phyloP scores from a whole-genome alignment of 2,113 vertebrate species.

The Carlito syrichta region DNA sequence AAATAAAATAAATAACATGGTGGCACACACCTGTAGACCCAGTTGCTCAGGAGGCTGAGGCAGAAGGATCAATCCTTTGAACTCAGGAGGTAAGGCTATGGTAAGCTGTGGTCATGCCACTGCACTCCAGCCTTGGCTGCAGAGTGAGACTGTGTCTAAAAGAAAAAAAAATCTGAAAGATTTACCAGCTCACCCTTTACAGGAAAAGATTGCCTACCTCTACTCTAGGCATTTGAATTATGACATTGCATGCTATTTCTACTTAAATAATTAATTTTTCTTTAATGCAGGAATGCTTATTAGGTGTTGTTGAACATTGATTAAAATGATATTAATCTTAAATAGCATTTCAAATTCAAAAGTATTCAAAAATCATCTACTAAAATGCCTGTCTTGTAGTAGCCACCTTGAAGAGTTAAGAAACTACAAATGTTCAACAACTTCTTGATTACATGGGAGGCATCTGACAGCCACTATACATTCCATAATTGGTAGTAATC shows the following conservation, averaged over 20 bases:
- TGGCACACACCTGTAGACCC: too few species aligned
- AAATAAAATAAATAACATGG: too few species aligned
- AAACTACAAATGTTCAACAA: neutral
- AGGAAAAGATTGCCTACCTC: neutral
- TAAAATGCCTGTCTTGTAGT: neutral
- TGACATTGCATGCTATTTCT: neutral
- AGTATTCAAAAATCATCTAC: slow-evolving; percentile 33
- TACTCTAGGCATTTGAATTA: neutral
- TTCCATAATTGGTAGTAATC: neutral
- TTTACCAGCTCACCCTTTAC: too few species aligned
- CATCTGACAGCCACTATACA: neutral
- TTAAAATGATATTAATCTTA: neutral
- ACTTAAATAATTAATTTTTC: slow-evolving; percentile 38
- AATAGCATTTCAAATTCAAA: slow-evolving; percentile 40
- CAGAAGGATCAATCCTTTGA: too few species aligned
- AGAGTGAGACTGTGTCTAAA: too few species aligned
- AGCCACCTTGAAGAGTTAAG: neutral
- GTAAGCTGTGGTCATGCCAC: too few species aligned
- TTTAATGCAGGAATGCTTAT: neutral
- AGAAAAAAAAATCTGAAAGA: too few species aligned
- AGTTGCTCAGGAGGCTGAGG: too few species aligned
- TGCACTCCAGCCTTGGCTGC: too few species aligned
- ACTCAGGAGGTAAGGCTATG: too few species aligned
- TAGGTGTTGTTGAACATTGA: neutral
- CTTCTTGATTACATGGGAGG: neutral